Evolutionary conservation across 2,888 invertebrate genomes (phyloP).

Genomic region (Cheiracanthium punctorium): DNA sequence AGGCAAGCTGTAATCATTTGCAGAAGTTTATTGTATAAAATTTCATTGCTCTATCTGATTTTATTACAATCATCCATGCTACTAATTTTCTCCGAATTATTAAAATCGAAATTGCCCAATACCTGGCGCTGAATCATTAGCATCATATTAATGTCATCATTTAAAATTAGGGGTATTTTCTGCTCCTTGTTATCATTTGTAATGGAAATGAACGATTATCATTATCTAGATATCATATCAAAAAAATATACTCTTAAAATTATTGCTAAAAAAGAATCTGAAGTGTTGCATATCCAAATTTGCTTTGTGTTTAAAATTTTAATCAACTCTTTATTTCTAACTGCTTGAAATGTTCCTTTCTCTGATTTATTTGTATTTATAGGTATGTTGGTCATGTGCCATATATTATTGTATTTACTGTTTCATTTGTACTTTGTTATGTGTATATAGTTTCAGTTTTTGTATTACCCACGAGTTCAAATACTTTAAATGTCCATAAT

Average conservation of each 20-base stretch:
- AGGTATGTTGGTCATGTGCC: slow-evolving; percentile 44
- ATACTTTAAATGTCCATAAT: not conserved
- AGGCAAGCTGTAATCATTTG: too few species aligned
- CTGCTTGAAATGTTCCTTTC: slow-evolving; percentile 11
- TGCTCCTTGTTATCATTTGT: not conserved
- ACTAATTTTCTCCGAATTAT: slow-evolving; percentile 52
- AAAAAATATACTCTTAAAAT: not conserved
- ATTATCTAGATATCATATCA: slow-evolving; percentile 47
- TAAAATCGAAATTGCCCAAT: slow-evolving; percentile 50
- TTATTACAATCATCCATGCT: not conserved
- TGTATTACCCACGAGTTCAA: slow-evolving; percentile 19
- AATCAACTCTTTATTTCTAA: not conserved
- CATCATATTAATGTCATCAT: not conserved
- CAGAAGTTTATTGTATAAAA: too few species aligned
- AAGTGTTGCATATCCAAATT: slow-evolving; percentile 33
- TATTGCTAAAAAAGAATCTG: not conserved
- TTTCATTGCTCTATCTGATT: too few species aligned
- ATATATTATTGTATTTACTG: slow-evolving; percentile 48
- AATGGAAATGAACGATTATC: not conserved
- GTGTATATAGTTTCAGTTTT: slow-evolving; percentile 25
- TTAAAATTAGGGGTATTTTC: not conserved
- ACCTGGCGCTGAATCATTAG: not conserved
- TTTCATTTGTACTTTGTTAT: not conserved
- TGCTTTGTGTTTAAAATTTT: not conserved
- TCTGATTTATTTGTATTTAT: slow-evolving; percentile 23